These are phyloP conservation scores for Pelodytes ibericus DNA, from an alignment of 2,797 vertebrate genomes.

Conservation along the genomic window DNA sequence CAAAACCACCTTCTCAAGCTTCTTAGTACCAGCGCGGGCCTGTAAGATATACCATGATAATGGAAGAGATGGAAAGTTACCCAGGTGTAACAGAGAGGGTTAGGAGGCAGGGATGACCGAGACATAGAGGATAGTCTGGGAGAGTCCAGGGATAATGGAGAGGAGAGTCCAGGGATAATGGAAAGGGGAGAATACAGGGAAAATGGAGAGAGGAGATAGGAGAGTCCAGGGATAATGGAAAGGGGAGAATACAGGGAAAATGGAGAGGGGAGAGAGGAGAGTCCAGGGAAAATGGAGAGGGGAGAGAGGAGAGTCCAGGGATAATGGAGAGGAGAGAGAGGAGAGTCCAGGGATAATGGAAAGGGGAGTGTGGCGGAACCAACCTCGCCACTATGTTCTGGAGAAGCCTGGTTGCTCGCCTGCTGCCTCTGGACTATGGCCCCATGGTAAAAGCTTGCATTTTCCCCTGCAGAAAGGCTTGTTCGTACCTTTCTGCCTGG, in stretches of 20 bases:
- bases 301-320: too few species aligned
- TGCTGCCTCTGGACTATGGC: too few species aligned
- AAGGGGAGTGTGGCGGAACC: neutral
- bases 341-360: neutral
- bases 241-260: neutral
- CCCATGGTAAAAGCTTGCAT: too few species aligned
- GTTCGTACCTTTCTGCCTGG: too few species aligned
- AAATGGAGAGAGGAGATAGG: neutral
- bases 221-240: neutral
- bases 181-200: neutral
- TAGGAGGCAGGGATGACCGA: neutral
- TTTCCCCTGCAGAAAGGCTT: too few species aligned
- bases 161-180: neutral
- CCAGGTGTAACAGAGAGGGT: neutral
- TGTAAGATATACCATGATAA: constrained; percentile 57
- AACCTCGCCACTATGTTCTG: too few species aligned
- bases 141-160: neutral
- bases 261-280: too few species aligned
- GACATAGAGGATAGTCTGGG: neutral
- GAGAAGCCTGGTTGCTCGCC: too few species aligned
- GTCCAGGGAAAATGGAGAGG: too few species aligned
- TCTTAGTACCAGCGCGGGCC: constrained; percentile 86
- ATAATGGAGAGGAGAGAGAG: neutral
- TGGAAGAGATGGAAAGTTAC: neutral
- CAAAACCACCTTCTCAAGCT: constrained; percentile 88